Percentiles rank a stretch among this genome's conserved stretches.
Evolutionary conservation across 2,113 vertebrate genomes (phyloP).

Genomic region (Bagarius yarrelli): DNA sequence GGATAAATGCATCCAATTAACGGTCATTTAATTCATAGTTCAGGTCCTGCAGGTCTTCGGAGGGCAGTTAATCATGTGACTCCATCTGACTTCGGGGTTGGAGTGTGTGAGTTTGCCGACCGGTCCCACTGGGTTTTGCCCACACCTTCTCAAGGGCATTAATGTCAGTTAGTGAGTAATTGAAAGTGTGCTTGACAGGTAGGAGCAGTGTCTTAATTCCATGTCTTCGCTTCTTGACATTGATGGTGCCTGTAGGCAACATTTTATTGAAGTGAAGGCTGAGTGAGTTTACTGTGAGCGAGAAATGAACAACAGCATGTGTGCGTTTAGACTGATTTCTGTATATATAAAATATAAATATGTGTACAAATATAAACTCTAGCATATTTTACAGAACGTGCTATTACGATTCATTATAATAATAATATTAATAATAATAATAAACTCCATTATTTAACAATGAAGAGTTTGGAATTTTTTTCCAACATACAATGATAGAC

Average conservation of each 20-base stretch:
- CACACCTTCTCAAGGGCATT: constrained; percentile 30
- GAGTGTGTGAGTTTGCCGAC: constrained; percentile 2
- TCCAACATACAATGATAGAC: neutral
- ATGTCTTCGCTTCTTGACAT: constrained; percentile 26
- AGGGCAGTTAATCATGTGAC: constrained; percentile 45
- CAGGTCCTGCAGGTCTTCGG: constrained; percentile 42
- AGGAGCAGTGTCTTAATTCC: constrained; percentile 26
- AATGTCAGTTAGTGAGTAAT: constrained; percentile 8
- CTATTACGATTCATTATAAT: neutral
- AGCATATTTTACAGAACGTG: neutral
- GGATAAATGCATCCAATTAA: constrained; percentile 46
- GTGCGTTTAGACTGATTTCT: constrained; percentile 9
- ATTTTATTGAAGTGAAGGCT: constrained; percentile 11
- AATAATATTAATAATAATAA: too few species aligned
- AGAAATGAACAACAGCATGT: constrained; percentile 17
- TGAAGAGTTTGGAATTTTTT: neutral
- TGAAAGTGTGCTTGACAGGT: constrained; percentile 17
- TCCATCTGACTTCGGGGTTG: constrained; percentile 15
- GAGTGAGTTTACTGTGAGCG: constrained; percentile 9
- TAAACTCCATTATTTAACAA: neutral
- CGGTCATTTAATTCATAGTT: constrained; percentile 49
- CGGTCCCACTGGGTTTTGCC: constrained; percentile 20
- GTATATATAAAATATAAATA: neutral
- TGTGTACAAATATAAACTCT: neutral
- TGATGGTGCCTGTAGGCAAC: constrained; percentile 32